A percentile compares a stretch with the other conserved stretches of the same genome.
Evolutionary conservation across 2,113 vertebrate species (phyloP).

Genomic region (Platichthys stellatus): DNA sequence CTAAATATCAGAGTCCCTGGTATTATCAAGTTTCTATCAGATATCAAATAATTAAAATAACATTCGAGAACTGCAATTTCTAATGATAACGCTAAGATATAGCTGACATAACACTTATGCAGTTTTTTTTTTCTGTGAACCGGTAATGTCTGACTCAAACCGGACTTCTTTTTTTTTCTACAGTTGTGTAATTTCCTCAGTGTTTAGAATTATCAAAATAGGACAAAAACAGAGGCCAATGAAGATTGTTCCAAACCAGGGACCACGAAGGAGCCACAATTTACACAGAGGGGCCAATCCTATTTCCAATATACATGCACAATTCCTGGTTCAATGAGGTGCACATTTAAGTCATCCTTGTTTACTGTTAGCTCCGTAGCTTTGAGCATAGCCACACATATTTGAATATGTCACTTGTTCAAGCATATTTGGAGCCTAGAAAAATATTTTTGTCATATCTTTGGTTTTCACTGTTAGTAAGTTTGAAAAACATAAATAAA

Average conservation of each 20-base stretch:
- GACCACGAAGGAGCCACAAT: neutral
- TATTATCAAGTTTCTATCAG: neutral
- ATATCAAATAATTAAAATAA: neutral
- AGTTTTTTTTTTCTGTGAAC: neutral
- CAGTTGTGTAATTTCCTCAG: slow-evolving; percentile 5
- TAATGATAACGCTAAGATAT: neutral
- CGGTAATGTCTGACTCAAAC: neutral
- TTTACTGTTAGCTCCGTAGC: too few species aligned
- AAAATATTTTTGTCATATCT: too few species aligned
- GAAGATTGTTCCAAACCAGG: neutral
- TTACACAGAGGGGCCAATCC: too few species aligned
- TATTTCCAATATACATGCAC: too few species aligned
- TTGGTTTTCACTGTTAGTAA: too few species aligned
- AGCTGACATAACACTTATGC: slow-evolving; percentile 16
- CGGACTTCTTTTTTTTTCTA: neutral
- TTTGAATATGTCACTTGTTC: too few species aligned
- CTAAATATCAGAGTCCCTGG: neutral
- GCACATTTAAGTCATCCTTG: too few species aligned
- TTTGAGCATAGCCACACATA: too few species aligned
- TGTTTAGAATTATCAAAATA: neutral
- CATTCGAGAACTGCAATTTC: neutral
- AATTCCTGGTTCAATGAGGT: too few species aligned
- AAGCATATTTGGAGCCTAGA: too few species aligned
- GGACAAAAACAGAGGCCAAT: neutral
- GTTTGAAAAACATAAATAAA: too few species aligned